Evolutionary conservation across 2,113 vertebrate genomes (phyloP).

Genomic region (Gobiocypris rarus): DNA sequence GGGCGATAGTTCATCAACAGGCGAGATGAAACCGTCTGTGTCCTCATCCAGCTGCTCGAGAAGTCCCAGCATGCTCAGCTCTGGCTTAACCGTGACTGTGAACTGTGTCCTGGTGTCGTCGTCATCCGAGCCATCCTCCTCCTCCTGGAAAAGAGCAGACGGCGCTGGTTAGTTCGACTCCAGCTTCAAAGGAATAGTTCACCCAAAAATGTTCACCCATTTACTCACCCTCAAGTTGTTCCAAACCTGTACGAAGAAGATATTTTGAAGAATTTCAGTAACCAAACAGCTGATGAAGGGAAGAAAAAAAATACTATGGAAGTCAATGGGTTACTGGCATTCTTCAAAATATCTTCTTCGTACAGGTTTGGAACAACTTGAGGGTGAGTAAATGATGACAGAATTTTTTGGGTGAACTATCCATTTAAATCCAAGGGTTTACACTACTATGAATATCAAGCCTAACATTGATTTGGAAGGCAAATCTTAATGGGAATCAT

Average conservation of each 20-base stretch:
- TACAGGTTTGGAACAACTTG: no score
- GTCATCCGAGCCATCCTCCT: conserved; percentile 93
- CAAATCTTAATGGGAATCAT: not conserved
- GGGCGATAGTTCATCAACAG: conserved; percentile 88
- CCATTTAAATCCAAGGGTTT: not conserved
- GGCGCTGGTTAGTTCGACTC: not conserved
- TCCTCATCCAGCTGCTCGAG: conserved; percentile 91
- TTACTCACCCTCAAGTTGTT: no score
- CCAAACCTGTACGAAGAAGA: no score
- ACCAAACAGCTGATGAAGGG: no score
- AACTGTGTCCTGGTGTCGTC: conserved; percentile 77
- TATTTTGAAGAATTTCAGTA: no score
- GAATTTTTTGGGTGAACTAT: no score
- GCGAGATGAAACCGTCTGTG: conserved; percentile 89
- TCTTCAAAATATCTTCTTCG: no score
- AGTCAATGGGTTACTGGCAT: no score
- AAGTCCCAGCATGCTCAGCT: conserved; percentile 82
- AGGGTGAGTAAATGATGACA: no score
- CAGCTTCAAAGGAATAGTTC: no score
- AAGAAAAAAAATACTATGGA: no score
- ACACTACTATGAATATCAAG: not conserved
- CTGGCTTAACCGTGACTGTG: conserved; percentile 76
- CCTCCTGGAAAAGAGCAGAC: conserved; percentile 75
- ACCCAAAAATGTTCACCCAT: no score
- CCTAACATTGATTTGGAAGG: not conserved